Evolutionary conservation across 2,888 invertebrate genomes (phyloP), one percentile per base, ranked within the genome.

Genomic region (Diadegma fenestrale): DNA sequence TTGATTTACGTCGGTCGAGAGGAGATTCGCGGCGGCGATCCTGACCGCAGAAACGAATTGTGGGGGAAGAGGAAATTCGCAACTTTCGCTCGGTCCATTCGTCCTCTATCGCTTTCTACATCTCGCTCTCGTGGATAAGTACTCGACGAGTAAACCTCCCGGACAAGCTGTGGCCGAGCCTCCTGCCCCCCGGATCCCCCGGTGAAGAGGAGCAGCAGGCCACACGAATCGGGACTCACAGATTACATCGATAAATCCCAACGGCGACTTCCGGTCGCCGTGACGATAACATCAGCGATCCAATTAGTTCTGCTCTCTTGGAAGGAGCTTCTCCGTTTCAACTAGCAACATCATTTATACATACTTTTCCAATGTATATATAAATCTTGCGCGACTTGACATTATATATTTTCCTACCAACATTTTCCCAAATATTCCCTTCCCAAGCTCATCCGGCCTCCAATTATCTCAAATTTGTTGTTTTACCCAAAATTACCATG

Each of bases 231-330:
- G 54, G 72, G 58, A 63, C 41, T 33, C 63, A 19, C 66, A 41
- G 66, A 84, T 76, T 63, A 37, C 82, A 48, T 75, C 82, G 82
- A 85, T 85, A 85, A 85, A 85, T 85, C 75, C 82, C 78, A 79
- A 68, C 78, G 81, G 71, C 78, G 85, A 82, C 85, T 82, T 81
- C 69, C 81, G 75, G 78, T 82, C 79, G 61, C 37, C 75, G 75
- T 69, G 78, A 79, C 68, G 82, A 85, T 79, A 85, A 75, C 75
- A 79, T 71, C 76, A 64, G 79, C 82, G 75, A 82, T 85, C 78
- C 85, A 82, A 85, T 82, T 85, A 85, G 79, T 82, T 75, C 64
- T 73, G 79, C 64, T 71, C 69, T 75, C 78, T 69, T 33, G 69
- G 51, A 76, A 33, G 72, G 48, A 69, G 66, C 72, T 75, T 22